Percentiles rank a stretch among this genome's conserved stretches.
Evolutionary conservation across 2,113 vertebrate species (phyloP).

Genomic region (Melanerpes formicivorus): DNA sequence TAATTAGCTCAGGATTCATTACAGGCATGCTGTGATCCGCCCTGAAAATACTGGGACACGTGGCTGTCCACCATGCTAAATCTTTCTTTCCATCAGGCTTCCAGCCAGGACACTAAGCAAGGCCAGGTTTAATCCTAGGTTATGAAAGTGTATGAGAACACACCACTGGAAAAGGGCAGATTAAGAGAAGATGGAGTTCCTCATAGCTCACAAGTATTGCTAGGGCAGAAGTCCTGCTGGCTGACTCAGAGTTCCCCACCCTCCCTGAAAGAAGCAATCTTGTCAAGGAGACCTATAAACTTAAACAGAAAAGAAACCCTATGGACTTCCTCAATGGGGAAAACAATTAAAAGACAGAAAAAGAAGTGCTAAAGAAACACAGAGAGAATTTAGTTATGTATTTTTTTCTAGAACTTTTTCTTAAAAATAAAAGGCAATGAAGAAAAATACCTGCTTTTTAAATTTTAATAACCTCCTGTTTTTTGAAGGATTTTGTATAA

Average conservation of each 20-base stretch:
- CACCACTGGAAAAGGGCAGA: background rate
- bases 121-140: slow-evolving; percentile 16
- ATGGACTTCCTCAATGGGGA: accelerated
- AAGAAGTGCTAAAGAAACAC: background rate
- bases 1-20: background rate
- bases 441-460: background rate
- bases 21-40: background rate
- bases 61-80: background rate
- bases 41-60: background rate
- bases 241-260: slow-evolving; percentile 39
- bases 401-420: background rate
- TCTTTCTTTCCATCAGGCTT: background rate
- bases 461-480: background rate
- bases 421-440: background rate
- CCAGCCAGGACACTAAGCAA: background rate
- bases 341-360: background rate
- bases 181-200: background rate
- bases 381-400: background rate
- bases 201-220: background rate
- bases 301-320: background rate
- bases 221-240: slow-evolving; percentile 3
- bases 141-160: background rate
- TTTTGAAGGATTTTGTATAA: background rate
- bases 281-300: background rate
- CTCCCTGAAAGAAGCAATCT: background rate